Conservation (phyloP, 2,888 invertebrate species). For the Melieria crassipennis region DNA sequence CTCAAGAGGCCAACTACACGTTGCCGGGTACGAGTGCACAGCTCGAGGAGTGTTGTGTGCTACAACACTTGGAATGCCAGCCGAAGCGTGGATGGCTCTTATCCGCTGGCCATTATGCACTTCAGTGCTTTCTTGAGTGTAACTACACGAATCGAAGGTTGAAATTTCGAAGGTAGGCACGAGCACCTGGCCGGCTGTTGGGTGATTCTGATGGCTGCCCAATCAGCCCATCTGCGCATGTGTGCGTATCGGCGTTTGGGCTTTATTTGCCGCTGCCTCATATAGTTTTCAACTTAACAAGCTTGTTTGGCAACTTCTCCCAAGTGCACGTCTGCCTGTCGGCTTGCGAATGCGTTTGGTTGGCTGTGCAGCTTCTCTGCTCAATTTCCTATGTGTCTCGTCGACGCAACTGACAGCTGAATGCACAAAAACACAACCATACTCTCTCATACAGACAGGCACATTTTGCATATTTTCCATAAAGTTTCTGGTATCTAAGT, state of each 20-base stretch:
- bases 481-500: neutral
- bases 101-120: slow-evolving; percentile 28
- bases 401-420: slow-evolving; percentile 7
- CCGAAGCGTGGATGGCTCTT: too few species aligned
- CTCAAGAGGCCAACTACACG: too few species aligned
- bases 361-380: neutral
- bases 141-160: neutral
- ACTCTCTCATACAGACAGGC: neutral
- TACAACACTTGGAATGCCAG: too few species aligned
- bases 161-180: too few species aligned
- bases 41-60: too few species aligned
- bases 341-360: slow-evolving; percentile 4
- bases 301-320: slow-evolving; percentile 5
- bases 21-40: too few species aligned
- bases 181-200: too few species aligned
- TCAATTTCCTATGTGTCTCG: neutral
- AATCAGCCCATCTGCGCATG: too few species aligned
- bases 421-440: too few species aligned
- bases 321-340: slow-evolving; percentile 7
- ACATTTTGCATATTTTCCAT: slow-evolving; percentile 22
- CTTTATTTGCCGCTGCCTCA: neutral
- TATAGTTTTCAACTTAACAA: slow-evolving; percentile 1
- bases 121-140: slow-evolving; percentile 28
- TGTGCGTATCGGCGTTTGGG: neutral
- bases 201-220: too few species aligned